Evolutionary conservation across 2,797 vertebrate species (phyloP), one percentile per base, ranked within the genome.

Genomic region (Mus spretus): DNA sequence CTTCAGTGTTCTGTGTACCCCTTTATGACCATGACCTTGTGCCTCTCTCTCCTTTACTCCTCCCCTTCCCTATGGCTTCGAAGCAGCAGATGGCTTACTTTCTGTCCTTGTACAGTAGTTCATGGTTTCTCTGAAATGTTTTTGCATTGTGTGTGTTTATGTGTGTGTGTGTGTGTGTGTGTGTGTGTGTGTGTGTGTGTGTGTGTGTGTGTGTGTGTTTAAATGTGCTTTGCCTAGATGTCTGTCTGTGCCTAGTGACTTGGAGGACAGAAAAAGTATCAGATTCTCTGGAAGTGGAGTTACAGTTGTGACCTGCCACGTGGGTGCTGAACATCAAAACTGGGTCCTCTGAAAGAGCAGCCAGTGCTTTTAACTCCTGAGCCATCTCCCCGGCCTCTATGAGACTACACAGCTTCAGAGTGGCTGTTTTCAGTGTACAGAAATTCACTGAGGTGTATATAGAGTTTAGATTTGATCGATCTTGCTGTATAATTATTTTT

Each of bases 41-140:
- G 6, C 4, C 13, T 40, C 1, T 82, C 65, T 13, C 44, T 88
- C 47, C 26, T n/a, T 3, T 44, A 11, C 78, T 8, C 4, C 50
- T 6, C 14, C 8, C 15, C 1, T 1, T 2, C 28, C 19, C 31
- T 53, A 12, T 26, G 9, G 10, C 75, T 96, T 17, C 40, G 53
- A 72, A 61, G 57, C 10, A 90, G 3, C 31, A 9, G 6, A 4
- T 57, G 28, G 61, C 24, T n/a, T 89, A 13, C 20, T 84, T 84
- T 95, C 81, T 83, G 53, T 55, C 53, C 67, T 31, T 93, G 11
- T 37, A 50, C 0, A 61, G 55, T 78, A 74, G 59, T 89, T 97
- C 72, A 4, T 59, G n/a, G 50, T 57, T 81, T 37, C 5, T 26
- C 55, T 81, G 22, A n/a, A 59, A 22, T 24, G 31, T 81, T 57